These are phyloP conservation scores for Diachasma alloeum DNA, from an alignment of 1,140 invertebrate species.

Conservation along the genomic window DNA sequence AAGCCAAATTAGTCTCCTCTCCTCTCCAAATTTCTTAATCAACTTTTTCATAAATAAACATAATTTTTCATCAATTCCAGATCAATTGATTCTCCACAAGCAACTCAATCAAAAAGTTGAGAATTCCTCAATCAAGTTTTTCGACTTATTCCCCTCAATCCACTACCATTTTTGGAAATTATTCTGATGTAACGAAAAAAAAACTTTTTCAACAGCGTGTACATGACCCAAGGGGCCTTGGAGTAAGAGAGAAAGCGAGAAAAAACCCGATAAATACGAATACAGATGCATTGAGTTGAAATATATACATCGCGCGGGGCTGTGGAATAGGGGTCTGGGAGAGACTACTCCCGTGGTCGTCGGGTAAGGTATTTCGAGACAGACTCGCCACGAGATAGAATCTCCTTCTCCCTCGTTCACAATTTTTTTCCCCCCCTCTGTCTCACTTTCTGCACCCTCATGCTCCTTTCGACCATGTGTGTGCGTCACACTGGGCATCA, in stretches of 20 bases:
- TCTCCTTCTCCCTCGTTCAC: background rate
- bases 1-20: no score
- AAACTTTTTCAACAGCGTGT: constrained; percentile 17
- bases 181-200: background rate
- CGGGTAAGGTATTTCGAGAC: constrained; percentile 26
- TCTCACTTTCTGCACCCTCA: background rate
- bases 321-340: background rate
- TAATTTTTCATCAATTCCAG: no score
- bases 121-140: no score
- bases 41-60: no score
- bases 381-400: constrained; percentile 17
- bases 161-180: background rate
- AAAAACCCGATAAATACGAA: background rate
- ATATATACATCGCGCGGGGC: background rate
- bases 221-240: background rate
- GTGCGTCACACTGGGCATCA: constrained; percentile 21
- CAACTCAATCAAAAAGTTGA: no score
- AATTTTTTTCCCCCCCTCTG: background rate
- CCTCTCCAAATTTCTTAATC: no score
- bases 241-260: constrained; percentile 7
- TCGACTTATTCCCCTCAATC: background rate
- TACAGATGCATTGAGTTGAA: constrained; percentile 13
- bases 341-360: background rate
- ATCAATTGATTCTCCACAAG: no score
- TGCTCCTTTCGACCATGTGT: constrained; percentile 6